Evolutionary conservation across 2,113 vertebrate genomes (phyloP).

Genomic region (Plecturocebus donacophilus): DNA sequence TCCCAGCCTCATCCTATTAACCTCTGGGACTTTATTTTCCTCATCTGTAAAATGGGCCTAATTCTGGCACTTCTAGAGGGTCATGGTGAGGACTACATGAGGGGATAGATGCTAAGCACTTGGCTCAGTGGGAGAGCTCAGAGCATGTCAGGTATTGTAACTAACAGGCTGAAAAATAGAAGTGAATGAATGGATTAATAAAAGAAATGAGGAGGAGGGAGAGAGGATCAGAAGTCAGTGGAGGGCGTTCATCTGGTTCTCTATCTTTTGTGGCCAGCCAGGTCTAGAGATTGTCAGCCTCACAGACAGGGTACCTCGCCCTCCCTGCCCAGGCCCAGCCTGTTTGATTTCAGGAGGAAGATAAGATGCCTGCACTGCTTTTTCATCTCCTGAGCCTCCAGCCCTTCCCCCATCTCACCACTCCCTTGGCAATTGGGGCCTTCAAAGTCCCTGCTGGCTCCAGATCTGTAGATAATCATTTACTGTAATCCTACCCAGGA

Average conservation of each 20-base stretch:
- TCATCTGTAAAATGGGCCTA: background rate
- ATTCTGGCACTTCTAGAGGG: background rate
- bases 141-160: accelerated
- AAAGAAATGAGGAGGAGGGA: background rate
- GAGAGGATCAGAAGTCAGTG: background rate
- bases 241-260: background rate
- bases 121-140: background rate
- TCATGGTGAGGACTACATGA: background rate
- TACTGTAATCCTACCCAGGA: conserved; percentile 93
- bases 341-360: conserved; percentile 89
- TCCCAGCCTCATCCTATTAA: no score
- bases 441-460: conserved; percentile 92
- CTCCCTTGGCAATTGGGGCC: conserved; percentile 88
- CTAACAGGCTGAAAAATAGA: background rate
- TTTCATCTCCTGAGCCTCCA: conserved; percentile 87
- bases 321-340: conserved; percentile 81
- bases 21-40: background rate
- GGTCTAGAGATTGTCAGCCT: conserved; percentile 10
- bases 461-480: conserved; percentile 94
- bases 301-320: conserved; percentile 42
- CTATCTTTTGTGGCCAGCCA: background rate
- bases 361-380: conserved; percentile 88
- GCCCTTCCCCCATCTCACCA: conserved; percentile 80
- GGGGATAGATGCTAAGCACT: background rate
- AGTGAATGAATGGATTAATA: background rate